These are phyloP conservation scores for Eudasyphora cyanicolor DNA, from an alignment of 2,888 invertebrate species.

Conservation along the genomic window DNA sequence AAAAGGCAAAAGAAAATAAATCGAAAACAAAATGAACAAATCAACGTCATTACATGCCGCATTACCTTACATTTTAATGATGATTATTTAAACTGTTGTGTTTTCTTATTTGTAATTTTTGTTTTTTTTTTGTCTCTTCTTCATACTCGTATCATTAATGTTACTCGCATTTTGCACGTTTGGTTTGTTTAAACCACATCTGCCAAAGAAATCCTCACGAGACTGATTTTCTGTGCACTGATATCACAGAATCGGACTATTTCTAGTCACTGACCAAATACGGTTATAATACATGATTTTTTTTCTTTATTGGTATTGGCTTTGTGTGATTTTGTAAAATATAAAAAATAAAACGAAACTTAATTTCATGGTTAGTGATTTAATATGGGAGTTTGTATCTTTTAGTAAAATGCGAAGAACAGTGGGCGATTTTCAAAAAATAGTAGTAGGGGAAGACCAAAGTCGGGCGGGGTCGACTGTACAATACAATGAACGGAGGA, in stretches of 20 bases:
- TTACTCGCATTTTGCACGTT: no score
- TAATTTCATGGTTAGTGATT: conserved; percentile 60
- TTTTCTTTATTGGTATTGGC: background rate
- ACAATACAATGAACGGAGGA: no score
- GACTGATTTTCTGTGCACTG: background rate
- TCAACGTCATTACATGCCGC: conserved; percentile 1
- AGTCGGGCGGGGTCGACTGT: no score
- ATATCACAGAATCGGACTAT: no score
- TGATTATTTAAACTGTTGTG: conserved; percentile 47
- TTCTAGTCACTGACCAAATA: conserved; percentile 18
- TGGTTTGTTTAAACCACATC: conserved; percentile 46
- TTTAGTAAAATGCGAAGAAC: no score
- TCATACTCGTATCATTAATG: no score
- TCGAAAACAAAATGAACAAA: conserved; percentile 14
- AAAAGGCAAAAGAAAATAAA: background rate
- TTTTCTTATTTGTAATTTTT: conserved; percentile 3
- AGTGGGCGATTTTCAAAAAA: no score
- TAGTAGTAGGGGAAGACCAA: no score
- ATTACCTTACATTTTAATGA: conserved; percentile 37
- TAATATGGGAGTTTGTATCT: conserved; percentile 57
- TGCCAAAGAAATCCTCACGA: background rate
- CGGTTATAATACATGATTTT: conserved; percentile 28
- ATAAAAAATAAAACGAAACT: conserved; percentile 12
- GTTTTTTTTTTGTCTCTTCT: conserved; percentile 12
- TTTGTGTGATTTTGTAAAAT: background rate